Evolutionary conservation across 1,140 invertebrate genomes (phyloP).

Genomic region (Solenopsis invicta): DNA sequence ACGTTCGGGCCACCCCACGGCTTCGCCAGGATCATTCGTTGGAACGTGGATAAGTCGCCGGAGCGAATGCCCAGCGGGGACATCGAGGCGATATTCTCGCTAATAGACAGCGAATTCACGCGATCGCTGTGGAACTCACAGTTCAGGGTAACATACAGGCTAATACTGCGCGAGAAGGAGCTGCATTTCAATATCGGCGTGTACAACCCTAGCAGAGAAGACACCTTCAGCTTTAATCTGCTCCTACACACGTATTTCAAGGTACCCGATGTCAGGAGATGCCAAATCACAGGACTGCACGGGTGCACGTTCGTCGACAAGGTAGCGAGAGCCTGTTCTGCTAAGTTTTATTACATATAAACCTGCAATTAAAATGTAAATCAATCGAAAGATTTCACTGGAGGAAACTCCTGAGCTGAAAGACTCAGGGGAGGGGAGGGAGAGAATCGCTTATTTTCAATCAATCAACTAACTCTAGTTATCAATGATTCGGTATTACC

Average conservation of each 20-base stretch:
- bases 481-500: constrained; percentile 1
- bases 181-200: constrained; percentile 96
- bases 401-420: background rate
- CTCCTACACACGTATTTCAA: constrained; percentile 98
- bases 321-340: constrained; percentile 86
- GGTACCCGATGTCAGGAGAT: constrained; percentile 96
- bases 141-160: constrained; percentile 94
- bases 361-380: constrained; percentile 3
- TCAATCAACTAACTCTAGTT: background rate
- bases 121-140: constrained; percentile 97
- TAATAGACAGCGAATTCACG: constrained; percentile 97
- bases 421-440: background rate
- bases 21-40: constrained; percentile 96
- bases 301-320: constrained; percentile 97
- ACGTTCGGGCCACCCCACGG: constrained; percentile 97
- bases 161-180: constrained; percentile 96
- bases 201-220: constrained; percentile 96
- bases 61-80: constrained; percentile 95
- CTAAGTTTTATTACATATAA: background rate
- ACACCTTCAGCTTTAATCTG: constrained; percentile 96
- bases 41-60: constrained; percentile 95
- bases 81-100: constrained; percentile 95
- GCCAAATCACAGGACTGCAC: constrained; percentile 96
- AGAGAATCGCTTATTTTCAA: constrained; percentile 1
- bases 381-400: background rate